Evolutionary conservation across 2,797 vertebrate species (phyloP).

Genomic region (Champsocephalus gunnari): DNA sequence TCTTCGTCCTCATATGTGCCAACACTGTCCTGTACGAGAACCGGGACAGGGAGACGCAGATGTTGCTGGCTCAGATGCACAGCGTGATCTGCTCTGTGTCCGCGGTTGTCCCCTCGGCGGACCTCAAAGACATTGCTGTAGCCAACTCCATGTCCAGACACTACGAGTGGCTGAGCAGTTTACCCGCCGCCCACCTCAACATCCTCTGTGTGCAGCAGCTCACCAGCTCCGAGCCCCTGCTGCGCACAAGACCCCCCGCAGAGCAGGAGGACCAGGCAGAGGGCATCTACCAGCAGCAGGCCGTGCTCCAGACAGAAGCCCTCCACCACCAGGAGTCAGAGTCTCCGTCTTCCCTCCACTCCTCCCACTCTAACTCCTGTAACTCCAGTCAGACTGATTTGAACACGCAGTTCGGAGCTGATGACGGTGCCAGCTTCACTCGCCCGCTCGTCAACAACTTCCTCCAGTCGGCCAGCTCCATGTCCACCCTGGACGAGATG

Average conservation of each 20-base stretch:
- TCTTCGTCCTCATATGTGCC: constrained; percentile 98
- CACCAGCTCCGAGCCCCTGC: constrained; percentile 77
- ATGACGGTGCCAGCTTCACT: constrained; percentile 27
- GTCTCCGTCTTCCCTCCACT: constrained; percentile 68
- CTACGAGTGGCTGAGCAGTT: constrained; percentile 83
- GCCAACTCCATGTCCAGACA: constrained; percentile 65
- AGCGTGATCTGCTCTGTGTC: constrained; percentile 86
- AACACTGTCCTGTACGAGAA: constrained; percentile 97
- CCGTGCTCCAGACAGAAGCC: constrained; percentile 73
- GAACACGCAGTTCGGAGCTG: constrained; percentile 35
- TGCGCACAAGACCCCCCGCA: constrained; percentile 49
- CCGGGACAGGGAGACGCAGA: constrained; percentile 93
- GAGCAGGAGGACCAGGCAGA: constrained; percentile 54
- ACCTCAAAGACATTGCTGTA: constrained; percentile 70
- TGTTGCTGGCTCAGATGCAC: constrained; percentile 87
- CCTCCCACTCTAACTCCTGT: constrained; percentile 74
- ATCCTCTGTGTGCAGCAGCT: constrained; percentile 83
- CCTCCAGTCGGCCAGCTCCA: constrained; percentile 76
- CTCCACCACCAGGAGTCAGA: constrained; percentile 83
- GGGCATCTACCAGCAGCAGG: constrained; percentile 66
- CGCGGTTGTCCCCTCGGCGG: constrained; percentile 72
- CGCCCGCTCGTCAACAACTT: constrained; percentile 79
- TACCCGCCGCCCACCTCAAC: constrained; percentile 83
- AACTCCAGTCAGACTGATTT: constrained; percentile 73
- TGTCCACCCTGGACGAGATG: constrained; percentile 73